Evolutionary conservation across 2,888 invertebrate genomes (phyloP).

Genomic region (Rutpela maculata): DNA sequence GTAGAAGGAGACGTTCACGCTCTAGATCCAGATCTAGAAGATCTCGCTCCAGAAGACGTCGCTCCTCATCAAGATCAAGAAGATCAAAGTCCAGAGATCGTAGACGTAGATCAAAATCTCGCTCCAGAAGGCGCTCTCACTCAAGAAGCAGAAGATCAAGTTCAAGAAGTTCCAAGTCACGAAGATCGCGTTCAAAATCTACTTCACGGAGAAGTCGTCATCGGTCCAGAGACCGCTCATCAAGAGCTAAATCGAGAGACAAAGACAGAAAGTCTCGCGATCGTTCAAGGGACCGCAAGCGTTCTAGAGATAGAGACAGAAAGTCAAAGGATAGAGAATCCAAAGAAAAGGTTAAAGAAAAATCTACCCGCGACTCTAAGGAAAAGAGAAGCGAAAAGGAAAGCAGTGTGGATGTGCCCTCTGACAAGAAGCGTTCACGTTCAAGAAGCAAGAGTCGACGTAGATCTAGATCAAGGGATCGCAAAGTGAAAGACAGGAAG

Average conservation of each 20-base stretch:
- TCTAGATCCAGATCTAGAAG: conserved; percentile 77
- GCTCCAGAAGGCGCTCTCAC: conserved; percentile 68
- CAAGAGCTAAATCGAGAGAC: conserved; percentile 52
- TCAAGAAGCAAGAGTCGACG: conserved; percentile 78
- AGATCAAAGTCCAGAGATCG: conserved; percentile 75
- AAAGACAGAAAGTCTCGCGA: conserved; percentile 52
- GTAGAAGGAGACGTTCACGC: conserved; percentile 77
- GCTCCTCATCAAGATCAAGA: conserved; percentile 80
- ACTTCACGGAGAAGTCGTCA: conserved; percentile 62
- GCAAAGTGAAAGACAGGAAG: conserved; percentile 73
- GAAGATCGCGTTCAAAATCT: conserved; percentile 74
- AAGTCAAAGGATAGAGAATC: conserved; percentile 62
- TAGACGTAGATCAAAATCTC: conserved; percentile 78
- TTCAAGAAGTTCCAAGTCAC: conserved; percentile 59
- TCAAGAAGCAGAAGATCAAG: conserved; percentile 59
- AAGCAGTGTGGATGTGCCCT: conserved; percentile 63
- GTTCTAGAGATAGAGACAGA: conserved; percentile 51
- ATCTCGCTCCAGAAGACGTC: conserved; percentile 59
- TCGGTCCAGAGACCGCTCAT: conserved; percentile 57
- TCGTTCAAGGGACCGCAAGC: conserved; percentile 53
- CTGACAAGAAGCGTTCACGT: conserved; percentile 70
- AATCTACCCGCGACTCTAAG: conserved; percentile 68
- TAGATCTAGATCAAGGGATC: conserved; percentile 77
- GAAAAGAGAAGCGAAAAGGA: conserved; percentile 70
- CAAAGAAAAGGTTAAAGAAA: conserved; percentile 68